Percentiles rank a stretch among this genome's conserved stretches.
These are phyloP conservation scores for Chionodraco myersi DNA, from an alignment of 2,113 vertebrate species.

Conservation along the genomic window DNA sequence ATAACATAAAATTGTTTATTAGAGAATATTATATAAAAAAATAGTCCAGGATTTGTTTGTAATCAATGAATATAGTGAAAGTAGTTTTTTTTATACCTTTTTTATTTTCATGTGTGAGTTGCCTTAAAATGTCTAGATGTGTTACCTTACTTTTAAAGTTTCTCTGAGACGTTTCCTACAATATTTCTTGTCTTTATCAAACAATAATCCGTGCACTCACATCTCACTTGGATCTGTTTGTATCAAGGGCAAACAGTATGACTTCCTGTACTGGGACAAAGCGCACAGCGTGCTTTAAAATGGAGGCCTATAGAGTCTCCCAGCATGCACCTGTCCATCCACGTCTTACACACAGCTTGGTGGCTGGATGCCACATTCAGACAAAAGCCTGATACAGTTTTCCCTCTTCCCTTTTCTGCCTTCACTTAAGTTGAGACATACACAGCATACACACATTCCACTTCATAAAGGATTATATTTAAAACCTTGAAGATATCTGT, in stretches of 20 bases:
- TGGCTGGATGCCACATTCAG: conserved; percentile 50
- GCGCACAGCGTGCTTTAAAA: conserved; percentile 53
- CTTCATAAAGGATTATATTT: too few relatives aligned
- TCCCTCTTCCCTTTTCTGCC: background rate
- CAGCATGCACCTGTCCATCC: conserved; percentile 71
- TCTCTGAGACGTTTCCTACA: conserved; percentile 6
- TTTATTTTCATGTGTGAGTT: background rate
- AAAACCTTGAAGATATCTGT: background rate
- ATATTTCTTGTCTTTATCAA: conserved; percentile 53
- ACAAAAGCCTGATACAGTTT: conserved; percentile 27
- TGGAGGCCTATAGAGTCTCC: conserved; percentile 48
- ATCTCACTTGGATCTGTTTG: conserved; percentile 60
- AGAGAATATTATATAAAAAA: background rate
- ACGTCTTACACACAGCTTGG: conserved; percentile 60
- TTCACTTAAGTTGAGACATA: background rate
- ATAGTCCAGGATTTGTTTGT: background rate
- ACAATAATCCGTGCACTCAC: conserved; percentile 45
- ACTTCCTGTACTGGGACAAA: conserved; percentile 64
- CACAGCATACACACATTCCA: background rate
- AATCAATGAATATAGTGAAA: background rate
- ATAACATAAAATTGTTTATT: conserved; percentile 13
- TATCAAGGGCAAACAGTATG: conserved; percentile 76
- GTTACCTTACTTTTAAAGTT: conserved; percentile 11
- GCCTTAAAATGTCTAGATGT: background rate
- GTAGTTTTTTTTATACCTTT: background rate